Evolutionary conservation across 2,888 invertebrate genomes (phyloP), one percentile per base, ranked within the genome.

Genomic region (Caprella mutica): DNA sequence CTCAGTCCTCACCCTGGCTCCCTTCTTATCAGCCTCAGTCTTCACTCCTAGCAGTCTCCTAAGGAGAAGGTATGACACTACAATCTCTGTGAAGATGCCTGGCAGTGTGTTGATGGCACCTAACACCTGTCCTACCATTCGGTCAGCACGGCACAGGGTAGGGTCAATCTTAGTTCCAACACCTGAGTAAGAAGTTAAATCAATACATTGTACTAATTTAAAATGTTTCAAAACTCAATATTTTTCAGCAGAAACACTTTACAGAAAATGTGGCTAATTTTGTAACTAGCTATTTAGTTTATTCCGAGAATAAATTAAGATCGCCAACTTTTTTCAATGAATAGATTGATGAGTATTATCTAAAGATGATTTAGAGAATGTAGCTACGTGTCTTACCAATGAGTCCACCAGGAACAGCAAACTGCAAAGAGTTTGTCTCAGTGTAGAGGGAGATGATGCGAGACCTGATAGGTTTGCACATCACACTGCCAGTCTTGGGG

Each of bases 1-100:
- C n/a, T n/a, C n/a, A n/a, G 26, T 19, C 52, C 48, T 52, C 68
- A 81, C 97, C 77, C 92, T 96, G 9, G 97, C 97, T 17, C 89
- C 98, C 73, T 98, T 97, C 73, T 96, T 97, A 74, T 97, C 97
- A 2, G 96, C 98, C 74, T 99, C 98, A 0, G 91, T 97, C 71
- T 96, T 85, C 2, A 99, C 98, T 48, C 98, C 98, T 43, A 98
- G 80, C 66, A 98, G 78, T 68, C 98, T 83, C 72, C 97, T 87
- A 64, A 99, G 77, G 65, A 99, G 79, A 75, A 93, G 96, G 76
- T 96, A 99, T 19, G 93, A 93, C 71, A 98, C 92, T 79, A 98
- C 97, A 66, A 98, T 81, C 75, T 96, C 97, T 66, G 91, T 92
- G 75, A 90, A 97, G 71, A 98, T 98, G 67, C 92, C 90, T 0